These are phyloP conservation scores for Popillia japonica DNA, from an alignment of 1,140 invertebrate species.

Conservation along the genomic window DNA sequence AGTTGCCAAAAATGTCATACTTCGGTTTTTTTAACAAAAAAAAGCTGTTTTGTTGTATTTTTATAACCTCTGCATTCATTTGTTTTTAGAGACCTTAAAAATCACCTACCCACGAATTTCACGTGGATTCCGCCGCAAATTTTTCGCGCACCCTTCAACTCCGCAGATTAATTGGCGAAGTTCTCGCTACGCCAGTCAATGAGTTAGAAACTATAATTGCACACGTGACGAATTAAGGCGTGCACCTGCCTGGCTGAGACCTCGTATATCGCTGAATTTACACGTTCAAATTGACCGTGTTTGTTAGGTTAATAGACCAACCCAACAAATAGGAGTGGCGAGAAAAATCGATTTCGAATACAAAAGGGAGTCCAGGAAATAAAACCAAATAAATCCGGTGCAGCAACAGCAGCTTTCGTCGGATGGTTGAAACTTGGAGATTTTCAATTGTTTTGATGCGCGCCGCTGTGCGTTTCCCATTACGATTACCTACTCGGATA, in stretches of 20 bases:
- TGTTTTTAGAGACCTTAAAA: no score
- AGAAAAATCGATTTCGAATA: slow-evolving; percentile 30
- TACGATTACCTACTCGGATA: no score
- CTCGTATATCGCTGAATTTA: slow-evolving; percentile 24
- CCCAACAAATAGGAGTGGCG: slow-evolving; percentile 30
- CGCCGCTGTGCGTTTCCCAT: neutral
- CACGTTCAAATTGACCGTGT: slow-evolving; percentile 26
- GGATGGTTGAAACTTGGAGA: neutral
- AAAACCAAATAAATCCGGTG: slow-evolving; percentile 26
- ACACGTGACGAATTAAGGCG: neutral
- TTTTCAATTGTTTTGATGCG: slow-evolving; percentile 3
- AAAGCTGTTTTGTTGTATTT: no score
- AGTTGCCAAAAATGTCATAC: no score
- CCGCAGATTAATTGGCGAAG: neutral
- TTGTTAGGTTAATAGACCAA: slow-evolving; percentile 35
- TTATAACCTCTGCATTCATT: no score
- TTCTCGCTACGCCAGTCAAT: neutral
- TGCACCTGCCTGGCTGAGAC: neutral
- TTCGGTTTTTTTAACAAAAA: neutral
- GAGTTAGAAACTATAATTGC: neutral
- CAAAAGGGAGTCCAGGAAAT: slow-evolving; percentile 31
- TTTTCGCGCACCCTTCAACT: neutral
- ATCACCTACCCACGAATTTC: neutral
- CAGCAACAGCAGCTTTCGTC: neutral
- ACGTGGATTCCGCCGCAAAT: neutral